phyloP scores from a whole-genome alignment of 2,888 invertebrate genomes.

The Ophion slaviceki region DNA sequence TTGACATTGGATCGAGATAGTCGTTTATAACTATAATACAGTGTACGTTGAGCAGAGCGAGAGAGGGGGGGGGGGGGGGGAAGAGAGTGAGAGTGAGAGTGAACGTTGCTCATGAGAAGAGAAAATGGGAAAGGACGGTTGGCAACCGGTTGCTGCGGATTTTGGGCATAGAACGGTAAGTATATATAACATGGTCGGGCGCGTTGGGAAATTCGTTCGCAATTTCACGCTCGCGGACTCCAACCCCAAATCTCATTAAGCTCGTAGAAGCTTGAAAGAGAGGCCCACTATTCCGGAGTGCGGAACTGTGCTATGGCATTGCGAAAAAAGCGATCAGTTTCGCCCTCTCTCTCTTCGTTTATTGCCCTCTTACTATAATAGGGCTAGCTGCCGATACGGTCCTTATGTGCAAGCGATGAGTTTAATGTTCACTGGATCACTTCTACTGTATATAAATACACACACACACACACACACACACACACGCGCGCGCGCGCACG shows the following conservation, averaged over 20 bases:
- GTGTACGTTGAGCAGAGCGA: background rate
- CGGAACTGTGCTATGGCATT: conserved; percentile 37
- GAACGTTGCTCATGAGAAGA: background rate
- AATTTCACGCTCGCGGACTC: conserved; percentile 70
- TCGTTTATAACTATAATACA: background rate
- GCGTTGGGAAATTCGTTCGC: conserved; percentile 66
- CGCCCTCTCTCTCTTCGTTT: background rate
- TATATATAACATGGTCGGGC: conserved; percentile 37
- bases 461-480: too few relatives aligned
- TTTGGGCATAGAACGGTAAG: conserved; percentile 39
- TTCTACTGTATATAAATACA: too few relatives aligned
- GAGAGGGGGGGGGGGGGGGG: background rate
- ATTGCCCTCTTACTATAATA: too few relatives aligned
- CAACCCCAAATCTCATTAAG: conserved; percentile 70
- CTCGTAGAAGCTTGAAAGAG: conserved; percentile 45
- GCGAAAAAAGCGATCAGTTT: conserved; percentile 43
- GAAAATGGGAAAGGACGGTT: conserved; percentile 20
- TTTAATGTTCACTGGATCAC: background rate
- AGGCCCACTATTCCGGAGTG: conserved; percentile 28
- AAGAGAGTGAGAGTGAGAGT: background rate
- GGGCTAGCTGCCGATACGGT: background rate
- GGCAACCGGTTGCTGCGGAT: conserved; percentile 3
- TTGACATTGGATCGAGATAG: background rate
- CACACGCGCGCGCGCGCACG: too few relatives aligned
- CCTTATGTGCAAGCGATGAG: background rate